These are phyloP conservation scores for Aphrocallistes beatrix DNA, from an alignment of 37 sponge, comb jelly and placozoan species.

Conservation along the genomic window DNA sequence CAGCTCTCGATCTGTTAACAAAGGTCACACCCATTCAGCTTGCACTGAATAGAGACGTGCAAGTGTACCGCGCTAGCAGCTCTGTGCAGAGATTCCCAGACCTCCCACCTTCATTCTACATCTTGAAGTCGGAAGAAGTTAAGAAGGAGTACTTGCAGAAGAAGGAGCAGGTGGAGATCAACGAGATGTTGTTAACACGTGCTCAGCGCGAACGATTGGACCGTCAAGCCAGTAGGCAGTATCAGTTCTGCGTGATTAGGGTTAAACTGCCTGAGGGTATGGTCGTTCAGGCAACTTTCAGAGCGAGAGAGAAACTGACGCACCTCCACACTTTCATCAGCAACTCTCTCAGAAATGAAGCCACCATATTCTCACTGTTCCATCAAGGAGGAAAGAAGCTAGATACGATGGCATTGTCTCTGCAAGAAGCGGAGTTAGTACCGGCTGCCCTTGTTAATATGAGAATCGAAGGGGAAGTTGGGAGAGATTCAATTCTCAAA, in stretches of 20 bases:
- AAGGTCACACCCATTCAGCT: neutral
- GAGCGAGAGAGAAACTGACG: neutral
- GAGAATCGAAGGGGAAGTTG: neutral
- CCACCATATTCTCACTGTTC: neutral
- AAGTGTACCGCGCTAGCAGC: neutral
- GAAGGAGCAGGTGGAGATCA: neutral
- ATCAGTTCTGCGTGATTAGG: slow-evolving; percentile 9
- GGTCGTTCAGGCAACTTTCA: neutral
- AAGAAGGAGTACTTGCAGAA: neutral
- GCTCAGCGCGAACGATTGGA: neutral
- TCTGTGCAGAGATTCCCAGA: neutral
- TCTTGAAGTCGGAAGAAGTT: neutral
- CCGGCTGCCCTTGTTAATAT: neutral
- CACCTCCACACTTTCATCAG: neutral
- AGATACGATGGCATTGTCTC: neutral
- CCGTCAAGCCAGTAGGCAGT: neutral
- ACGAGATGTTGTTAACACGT: neutral
- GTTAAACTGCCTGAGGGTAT: neutral
- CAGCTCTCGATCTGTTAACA: neutral
- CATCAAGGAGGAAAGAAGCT: neutral
- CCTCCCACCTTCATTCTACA: neutral
- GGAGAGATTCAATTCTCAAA: neutral
- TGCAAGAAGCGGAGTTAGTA: neutral
- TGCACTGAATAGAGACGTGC: neutral
- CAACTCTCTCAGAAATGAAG: neutral